Evolutionary conservation across 2,888 invertebrate genomes (phyloP).

Genomic region (Tineola bisselliella): DNA sequence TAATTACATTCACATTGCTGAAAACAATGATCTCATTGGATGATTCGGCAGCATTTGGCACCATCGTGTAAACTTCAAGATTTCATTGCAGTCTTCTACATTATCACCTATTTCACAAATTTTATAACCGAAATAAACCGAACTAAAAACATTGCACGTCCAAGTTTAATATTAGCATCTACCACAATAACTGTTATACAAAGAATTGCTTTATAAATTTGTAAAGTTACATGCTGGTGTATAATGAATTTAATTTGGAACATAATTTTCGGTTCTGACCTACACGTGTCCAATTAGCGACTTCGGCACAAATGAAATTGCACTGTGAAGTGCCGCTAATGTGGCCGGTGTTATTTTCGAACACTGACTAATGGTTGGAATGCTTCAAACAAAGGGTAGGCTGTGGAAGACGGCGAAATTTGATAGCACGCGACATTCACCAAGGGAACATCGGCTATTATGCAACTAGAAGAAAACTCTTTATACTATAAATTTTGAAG

Average conservation of each 20-base stretch:
- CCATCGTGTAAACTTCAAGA: conserved; percentile 30
- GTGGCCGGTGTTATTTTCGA: conserved; percentile 9
- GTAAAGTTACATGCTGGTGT: not conserved
- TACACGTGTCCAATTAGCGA: conserved; percentile 40
- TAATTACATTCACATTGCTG: conserved; percentile 1
- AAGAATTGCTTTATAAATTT: not conserved
- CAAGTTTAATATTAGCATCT: not conserved
- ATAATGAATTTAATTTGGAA: not conserved
- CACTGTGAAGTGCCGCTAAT: conserved; percentile 57
- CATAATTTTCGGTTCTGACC: not conserved
- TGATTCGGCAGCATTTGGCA: conserved; percentile 14
- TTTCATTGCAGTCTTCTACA: conserved; percentile 33
- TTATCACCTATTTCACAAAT: conserved; percentile 51
- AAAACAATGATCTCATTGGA: conserved; percentile 18
- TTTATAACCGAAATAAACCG: conserved; percentile 22
- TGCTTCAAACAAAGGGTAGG: conserved; percentile 6
- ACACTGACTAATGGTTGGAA: conserved; percentile 8
- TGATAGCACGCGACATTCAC: conserved; percentile 42
- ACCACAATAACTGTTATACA: not conserved
- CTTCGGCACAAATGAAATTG: conserved; percentile 38
- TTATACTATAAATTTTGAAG: no score
- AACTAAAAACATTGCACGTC: not conserved
- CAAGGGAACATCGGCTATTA: not conserved
- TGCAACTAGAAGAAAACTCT: no score
- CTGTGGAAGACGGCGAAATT: conserved; percentile 32